A percentile compares a stretch with the other conserved stretches of the same genome.
Conservation (phyloP, 2,797 vertebrate species). For the Darevskia nairensis region DNA sequence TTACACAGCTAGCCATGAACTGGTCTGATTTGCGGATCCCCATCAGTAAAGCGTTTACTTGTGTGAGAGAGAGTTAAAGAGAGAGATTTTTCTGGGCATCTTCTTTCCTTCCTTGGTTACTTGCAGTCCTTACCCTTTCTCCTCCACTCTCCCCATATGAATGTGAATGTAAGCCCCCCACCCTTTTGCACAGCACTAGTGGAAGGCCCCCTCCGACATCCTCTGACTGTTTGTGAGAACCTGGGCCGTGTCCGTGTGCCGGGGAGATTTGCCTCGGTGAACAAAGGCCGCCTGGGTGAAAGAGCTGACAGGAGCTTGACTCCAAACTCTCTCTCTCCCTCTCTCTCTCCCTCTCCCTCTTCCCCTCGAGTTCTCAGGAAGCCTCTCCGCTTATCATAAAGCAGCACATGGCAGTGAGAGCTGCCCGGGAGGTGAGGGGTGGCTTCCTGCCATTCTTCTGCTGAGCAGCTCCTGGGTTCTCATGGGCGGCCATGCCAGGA, state of each 20-base stretch:
- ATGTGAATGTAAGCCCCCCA: background rate
- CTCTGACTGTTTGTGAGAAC: conserved; percentile 78
- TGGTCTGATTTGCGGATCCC: background rate
- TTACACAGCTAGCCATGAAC: background rate
- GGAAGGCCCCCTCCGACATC: conserved; percentile 59
- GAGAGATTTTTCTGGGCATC: conserved; percentile 9
- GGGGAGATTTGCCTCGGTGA: conserved; percentile 73
- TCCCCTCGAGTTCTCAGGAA: conserved; percentile 85
- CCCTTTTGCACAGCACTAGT: conserved; percentile 46
- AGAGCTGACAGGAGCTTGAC: conserved; percentile 80
- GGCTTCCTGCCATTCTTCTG: conserved; percentile 98
- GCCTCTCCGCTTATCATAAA: conserved; percentile 87
- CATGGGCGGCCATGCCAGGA: conserved; percentile 91
- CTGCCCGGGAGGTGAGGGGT: conserved; percentile 88
- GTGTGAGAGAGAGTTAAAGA: accelerated
- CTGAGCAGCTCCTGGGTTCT: conserved; percentile 84
- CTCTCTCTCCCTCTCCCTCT: conserved; percentile 73
- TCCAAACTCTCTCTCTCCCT: conserved; percentile 75
- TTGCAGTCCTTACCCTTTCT: background rate
- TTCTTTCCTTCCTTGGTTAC: conserved; percentile 13
- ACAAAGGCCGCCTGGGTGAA: conserved; percentile 87
- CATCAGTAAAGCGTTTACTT: accelerated
- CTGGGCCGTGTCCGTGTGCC: conserved; percentile 71
- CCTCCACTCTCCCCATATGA: background rate
- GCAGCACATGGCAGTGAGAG: conserved; percentile 84